phyloP scores from a whole-genome alignment of 2,888 invertebrate genomes.

The Tromatobia lineatoria region DNA sequence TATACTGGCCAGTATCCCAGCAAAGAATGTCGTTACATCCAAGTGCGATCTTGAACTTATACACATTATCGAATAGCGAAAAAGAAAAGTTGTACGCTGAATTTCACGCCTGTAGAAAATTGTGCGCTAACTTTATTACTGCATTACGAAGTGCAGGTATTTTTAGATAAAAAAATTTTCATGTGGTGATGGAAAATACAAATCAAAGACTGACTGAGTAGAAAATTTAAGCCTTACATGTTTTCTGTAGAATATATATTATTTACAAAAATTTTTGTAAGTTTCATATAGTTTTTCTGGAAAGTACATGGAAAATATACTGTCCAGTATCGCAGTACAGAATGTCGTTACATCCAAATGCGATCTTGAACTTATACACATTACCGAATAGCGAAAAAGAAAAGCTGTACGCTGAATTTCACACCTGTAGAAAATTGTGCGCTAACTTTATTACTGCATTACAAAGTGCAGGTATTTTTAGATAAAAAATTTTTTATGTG shows the following conservation, averaged over 20 bases:
- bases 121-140: background rate
- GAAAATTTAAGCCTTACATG: no score
- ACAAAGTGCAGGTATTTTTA: background rate
- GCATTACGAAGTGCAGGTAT: background rate
- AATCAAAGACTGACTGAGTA: no score
- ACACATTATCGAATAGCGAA: constrained; percentile 13
- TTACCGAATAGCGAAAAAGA: constrained; percentile 11
- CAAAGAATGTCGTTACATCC: background rate
- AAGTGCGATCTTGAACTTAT: constrained; percentile 52
- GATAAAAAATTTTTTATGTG: no score
- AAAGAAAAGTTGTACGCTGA: background rate
- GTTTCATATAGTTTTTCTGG: no score
- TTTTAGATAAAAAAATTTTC: no score
- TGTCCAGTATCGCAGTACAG: background rate
- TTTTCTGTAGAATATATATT: no score
- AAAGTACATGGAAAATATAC: no score
- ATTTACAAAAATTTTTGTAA: no score
- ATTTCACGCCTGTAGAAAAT: background rate
- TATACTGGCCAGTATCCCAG: background rate
- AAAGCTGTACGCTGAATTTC: background rate
- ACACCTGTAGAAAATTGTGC: background rate
- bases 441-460: background rate
- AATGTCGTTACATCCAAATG: background rate
- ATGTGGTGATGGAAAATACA: no score
- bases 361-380: constrained; percentile 51